A percentile compares a stretch with the other conserved stretches of the same genome.
phyloP scores from a whole-genome alignment of 92 coral and sea anemone genomes.

The Actinernus sp. region DNA sequence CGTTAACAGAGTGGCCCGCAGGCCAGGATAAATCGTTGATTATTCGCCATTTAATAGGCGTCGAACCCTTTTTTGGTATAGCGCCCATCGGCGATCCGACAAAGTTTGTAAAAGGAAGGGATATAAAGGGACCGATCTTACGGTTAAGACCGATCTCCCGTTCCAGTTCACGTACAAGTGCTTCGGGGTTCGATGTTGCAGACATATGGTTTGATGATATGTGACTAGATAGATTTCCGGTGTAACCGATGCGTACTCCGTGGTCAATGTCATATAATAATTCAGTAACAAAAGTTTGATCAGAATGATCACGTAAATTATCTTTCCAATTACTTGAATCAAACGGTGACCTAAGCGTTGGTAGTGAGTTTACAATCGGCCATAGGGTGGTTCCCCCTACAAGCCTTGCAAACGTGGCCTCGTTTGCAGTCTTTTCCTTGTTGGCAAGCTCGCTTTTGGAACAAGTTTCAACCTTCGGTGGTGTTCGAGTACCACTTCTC shows the following conservation, averaged over 20 bases:
- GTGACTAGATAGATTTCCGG: neutral
- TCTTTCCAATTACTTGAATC: neutral
- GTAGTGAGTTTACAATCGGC: conserved; percentile 31
- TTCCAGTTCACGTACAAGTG: conserved; percentile 21
- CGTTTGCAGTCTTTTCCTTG: conserved; percentile 47
- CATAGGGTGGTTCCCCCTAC: conserved; percentile 41
- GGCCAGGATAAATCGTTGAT: conserved; percentile 40
- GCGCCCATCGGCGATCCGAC: conserved; percentile 58
- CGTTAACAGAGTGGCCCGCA: conserved; percentile 22
- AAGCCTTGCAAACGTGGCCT: conserved; percentile 51
- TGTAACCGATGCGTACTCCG: neutral
- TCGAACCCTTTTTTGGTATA: conserved; percentile 44
- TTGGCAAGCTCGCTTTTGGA: conserved; percentile 11
- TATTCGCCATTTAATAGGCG: conserved; percentile 31
- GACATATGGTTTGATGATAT: conserved; percentile 11
- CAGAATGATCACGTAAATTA: neutral
- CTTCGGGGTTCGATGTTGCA: conserved; percentile 11
- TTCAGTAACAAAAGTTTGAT: neutral
- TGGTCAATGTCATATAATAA: neutral
- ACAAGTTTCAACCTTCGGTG: conserved; percentile 15
- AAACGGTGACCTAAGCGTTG: conserved; percentile 8
- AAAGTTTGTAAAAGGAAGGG: conserved; percentile 17
- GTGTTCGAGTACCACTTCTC: conserved; percentile 15
- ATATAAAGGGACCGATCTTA: conserved; percentile 35
- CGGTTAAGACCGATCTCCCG: conserved; percentile 26